Base-by-base conservation (phyloP, 2,797 vertebrate genomes). In the Bradypus variegatus region DNA sequence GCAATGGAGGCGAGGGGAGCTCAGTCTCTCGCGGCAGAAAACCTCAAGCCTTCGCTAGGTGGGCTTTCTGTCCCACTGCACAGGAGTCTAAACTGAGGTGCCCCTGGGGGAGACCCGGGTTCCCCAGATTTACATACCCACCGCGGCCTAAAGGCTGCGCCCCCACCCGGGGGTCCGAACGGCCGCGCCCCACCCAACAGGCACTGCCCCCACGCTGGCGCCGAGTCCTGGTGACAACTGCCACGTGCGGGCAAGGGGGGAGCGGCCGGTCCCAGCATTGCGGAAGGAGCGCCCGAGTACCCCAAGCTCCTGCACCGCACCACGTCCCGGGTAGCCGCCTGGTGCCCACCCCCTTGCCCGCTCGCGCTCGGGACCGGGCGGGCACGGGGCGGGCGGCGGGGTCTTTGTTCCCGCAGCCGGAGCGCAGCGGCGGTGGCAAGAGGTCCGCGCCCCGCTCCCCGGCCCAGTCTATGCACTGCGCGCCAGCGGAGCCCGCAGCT, bases 341-440 rank as follows among this genome's bases (percentile, higher is more conserved):
- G 92, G 76, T 86, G 76, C 79, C 92, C 91, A 89, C 82, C 67
- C 48, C 64, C 82, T 65, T 70, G 78, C 75, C 88, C 48, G 55
- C 45, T 93, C 64, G 82, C n/a, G 73, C 93, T 94, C 92, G 79
- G 95, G 93, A 93, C 93, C 62, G 88, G 95, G 94, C 84, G 76
- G 69, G 95, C 93, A 95, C 92, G 77, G 95, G 95, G 94, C 89
- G 90, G 93, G 94, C 94, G 92, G 94, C 82, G 90, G 95, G 96
- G 95, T 96, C 95, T 96, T 96, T 96, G 96, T 96, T 96, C 93
- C 95, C 94, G 94, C 94, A 96, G 95, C 95, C 95, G 6, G 88
- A 95, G 94, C 85, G 88, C 91, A 5, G 94, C 87, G 58, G 92
- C 95, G 86, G 92, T 86, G n/a, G 91, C 94, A 77, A 92, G 84